phyloP scores from a whole-genome alignment of 2,113 vertebrate species.

The Piaya cayana region DNA sequence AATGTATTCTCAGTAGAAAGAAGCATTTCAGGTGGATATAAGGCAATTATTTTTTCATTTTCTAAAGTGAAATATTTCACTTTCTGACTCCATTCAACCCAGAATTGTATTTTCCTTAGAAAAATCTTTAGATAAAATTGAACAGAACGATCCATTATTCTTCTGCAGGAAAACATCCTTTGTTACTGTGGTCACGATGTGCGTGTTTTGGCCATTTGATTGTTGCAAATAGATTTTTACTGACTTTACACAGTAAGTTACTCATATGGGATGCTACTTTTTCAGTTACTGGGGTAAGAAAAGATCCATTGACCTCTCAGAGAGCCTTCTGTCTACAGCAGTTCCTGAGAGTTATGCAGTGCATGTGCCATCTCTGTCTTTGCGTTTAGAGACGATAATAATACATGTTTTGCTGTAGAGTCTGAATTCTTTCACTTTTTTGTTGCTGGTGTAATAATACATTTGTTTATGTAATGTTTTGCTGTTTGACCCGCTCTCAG shows the following conservation, averaged over 20 bases:
- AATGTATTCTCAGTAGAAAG: not conserved
- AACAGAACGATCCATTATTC: not conserved
- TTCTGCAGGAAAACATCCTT: not conserved
- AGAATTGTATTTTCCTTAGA: not conserved
- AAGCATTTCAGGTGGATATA: not conserved
- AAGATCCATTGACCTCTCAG: not conserved
- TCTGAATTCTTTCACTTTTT: not conserved
- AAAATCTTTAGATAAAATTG: not conserved
- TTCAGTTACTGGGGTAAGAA: not conserved
- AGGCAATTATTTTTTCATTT: not conserved
- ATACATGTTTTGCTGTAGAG: not conserved
- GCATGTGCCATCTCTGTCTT: not conserved
- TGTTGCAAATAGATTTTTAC: not conserved
- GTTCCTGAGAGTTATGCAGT: not conserved
- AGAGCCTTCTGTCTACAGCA: not conserved
- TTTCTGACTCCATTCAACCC: not conserved
- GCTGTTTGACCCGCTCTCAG: not conserved
- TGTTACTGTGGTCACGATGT: not conserved
- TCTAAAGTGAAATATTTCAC: not conserved
- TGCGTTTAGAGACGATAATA: not conserved
- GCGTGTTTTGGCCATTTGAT: not conserved
- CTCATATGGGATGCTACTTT: not conserved
- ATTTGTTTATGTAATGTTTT: not conserved
- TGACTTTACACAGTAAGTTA: not conserved
- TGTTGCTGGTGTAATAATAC: not conserved